phyloP scores from a whole-genome alignment of 2,888 invertebrate genomes.

The Eustalomyia histrio region DNA sequence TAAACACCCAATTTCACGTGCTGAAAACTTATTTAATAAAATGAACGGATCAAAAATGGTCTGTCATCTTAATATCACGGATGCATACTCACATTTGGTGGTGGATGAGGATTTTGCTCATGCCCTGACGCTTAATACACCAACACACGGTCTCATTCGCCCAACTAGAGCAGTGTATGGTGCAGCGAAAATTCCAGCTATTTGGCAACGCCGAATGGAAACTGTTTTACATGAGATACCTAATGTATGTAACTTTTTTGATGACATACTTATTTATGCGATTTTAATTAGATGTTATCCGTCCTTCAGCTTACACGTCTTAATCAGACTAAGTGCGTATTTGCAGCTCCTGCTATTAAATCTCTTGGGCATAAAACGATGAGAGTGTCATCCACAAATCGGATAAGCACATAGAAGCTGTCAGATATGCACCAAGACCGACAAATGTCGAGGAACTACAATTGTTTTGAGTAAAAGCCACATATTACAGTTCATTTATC shows the following conservation, averaged over 20 bases:
- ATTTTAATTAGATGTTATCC: neutral
- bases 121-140: constrained; percentile 36
- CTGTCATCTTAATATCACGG: constrained; percentile 40
- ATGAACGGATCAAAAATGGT: constrained; percentile 30
- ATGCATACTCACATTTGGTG: constrained; percentile 34
- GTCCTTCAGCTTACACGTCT: neutral
- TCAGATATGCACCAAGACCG: constrained; percentile 5
- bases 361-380: constrained; percentile 17
- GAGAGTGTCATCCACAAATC: constrained; percentile 16
- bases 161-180: constrained; percentile 58
- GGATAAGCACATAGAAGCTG: constrained; percentile 26
- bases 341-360: constrained; percentile 20
- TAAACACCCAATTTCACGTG: constrained; percentile 32
- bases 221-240: neutral
- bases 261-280: constrained; percentile 14
- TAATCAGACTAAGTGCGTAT: constrained; percentile 30
- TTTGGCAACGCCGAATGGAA: constrained; percentile 46
- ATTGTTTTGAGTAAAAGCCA: constrained; percentile 33
- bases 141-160: constrained; percentile 50
- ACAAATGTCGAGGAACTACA: constrained; percentile 8
- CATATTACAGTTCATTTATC: constrained; percentile 27
- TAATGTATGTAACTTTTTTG: constrained; percentile 6
- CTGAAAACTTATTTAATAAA: constrained; percentile 36
- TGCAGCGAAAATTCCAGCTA: constrained; percentile 44
- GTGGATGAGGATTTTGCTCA: constrained; percentile 41